These are phyloP conservation scores for Lumbricus terrestris DNA, from an alignment of 2,888 invertebrate genomes.

Conservation along the genomic window DNA sequence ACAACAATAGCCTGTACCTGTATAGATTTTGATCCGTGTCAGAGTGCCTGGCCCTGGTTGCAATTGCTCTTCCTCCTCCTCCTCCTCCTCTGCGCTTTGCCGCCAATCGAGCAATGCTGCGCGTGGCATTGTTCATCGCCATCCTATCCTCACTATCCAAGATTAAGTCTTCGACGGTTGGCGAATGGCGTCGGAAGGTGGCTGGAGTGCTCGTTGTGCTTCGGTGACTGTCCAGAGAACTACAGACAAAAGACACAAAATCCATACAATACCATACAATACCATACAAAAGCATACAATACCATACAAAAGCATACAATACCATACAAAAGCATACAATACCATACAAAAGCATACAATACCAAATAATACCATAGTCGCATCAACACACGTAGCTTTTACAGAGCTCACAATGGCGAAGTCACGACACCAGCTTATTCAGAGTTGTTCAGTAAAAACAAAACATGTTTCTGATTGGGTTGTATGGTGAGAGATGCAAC, in stretches of 20 bases:
- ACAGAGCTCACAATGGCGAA: no score
- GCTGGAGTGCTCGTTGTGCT: neutral
- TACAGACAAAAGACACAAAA: neutral
- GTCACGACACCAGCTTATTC: no score
- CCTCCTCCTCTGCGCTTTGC: slow-evolving; percentile 47
- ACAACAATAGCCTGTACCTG: neutral
- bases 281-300: no score
- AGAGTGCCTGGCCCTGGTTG: neutral
- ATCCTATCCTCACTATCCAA: neutral
- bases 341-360: neutral
- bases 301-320: neutral
- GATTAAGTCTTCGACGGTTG: neutral
- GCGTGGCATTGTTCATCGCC: slow-evolving; percentile 38
- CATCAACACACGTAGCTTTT: no score
- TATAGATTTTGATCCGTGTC: neutral
- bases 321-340: no score
- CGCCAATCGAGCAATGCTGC: slow-evolving; percentile 54
- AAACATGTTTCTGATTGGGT: no score
- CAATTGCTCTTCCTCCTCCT: neutral
- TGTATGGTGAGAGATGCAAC: no score
- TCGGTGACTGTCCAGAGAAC: neutral
- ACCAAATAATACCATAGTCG: no score
- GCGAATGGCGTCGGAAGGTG: neutral
- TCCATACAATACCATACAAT: no score
- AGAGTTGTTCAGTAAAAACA: no score